A percentile compares a stretch with the other conserved stretches of the same genome.
Evolutionary conservation across 2,797 vertebrate species (phyloP).

Genomic region (Kryptolebias ocellatus): DNA sequence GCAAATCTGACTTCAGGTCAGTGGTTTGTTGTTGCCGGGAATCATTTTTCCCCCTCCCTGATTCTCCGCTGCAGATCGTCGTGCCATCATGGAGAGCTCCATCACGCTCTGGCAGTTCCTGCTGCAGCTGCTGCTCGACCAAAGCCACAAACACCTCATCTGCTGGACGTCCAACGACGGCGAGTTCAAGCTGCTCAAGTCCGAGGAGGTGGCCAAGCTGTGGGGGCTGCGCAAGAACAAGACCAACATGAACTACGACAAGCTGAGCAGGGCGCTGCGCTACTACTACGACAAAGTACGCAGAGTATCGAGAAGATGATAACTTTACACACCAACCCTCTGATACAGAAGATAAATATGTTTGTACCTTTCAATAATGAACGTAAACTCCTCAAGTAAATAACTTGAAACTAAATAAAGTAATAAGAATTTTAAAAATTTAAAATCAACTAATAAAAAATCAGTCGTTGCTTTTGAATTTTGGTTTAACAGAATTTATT

Average conservation of each 20-base stretch:
- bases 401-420: no score
- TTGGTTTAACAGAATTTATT: no score
- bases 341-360: no score
- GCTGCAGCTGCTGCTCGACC: slow-evolving; percentile 95
- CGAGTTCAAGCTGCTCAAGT: slow-evolving; percentile 97
- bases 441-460: no score
- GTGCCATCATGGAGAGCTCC: slow-evolving; percentile 92
- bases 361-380: no score
- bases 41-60: background rate
- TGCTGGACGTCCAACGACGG: slow-evolving; percentile 97
- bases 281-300: slow-evolving; percentile 98
- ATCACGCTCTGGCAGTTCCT: slow-evolving; percentile 99
- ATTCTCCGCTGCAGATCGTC: slow-evolving; percentile 28
- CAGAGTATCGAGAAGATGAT: background rate
- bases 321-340: no score
- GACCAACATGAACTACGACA: slow-evolving; percentile 99
- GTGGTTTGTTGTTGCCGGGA: background rate
- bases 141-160: slow-evolving; percentile 96
- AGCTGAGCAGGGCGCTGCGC: slow-evolving; percentile 95
- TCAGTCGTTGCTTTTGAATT: no score
- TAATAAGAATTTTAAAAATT: no score
- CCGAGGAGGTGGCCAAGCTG: slow-evolving; percentile 96
- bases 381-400: no score
- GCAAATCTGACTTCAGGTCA: background rate
- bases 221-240: slow-evolving; percentile 99